These are phyloP conservation scores for Benthosema pterotum DNA, from an alignment of 2,797 vertebrate genomes.

Conservation along the genomic window DNA sequence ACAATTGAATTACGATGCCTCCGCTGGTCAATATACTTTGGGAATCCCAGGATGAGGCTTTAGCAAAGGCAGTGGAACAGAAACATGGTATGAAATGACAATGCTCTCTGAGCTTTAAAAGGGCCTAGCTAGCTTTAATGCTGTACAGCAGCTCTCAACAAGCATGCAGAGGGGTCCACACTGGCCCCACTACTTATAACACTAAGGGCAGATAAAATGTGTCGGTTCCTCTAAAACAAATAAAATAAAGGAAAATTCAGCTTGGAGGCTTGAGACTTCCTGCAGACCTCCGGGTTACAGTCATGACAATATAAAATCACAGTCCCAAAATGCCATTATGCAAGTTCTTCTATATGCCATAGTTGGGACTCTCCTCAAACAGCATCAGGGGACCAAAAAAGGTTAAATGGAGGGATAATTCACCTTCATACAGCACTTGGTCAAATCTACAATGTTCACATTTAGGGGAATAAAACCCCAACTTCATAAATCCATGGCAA, in stretches of 20 bases:
- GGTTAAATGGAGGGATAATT: background rate
- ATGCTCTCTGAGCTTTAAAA: conserved; percentile 35
- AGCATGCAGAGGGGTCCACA: conserved; percentile 44
- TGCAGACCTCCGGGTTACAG: conserved; percentile 28
- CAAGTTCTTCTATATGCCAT: conserved; percentile 16
- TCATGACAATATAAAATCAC: conserved; percentile 20
- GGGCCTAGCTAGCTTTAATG: conserved; percentile 26
- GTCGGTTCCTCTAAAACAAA: conserved; percentile 27
- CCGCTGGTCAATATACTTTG: conserved; percentile 15
- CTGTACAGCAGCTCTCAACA: conserved; percentile 40
- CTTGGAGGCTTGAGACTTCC: conserved; percentile 26
- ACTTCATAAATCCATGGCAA: background rate
- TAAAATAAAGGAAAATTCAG: conserved; percentile 21
- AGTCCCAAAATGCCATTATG: conserved; percentile 32
- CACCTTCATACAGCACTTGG: conserved; percentile 14
- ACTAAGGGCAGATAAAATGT: conserved; percentile 40
- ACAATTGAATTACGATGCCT: background rate
- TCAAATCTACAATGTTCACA: conserved; percentile 13
- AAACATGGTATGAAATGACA: conserved; percentile 22
- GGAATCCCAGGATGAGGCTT: conserved; percentile 16
- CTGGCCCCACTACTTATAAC: conserved; percentile 33
- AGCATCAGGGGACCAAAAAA: background rate
- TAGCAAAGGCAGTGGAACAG: conserved; percentile 41
- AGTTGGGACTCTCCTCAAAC: conserved; percentile 9
- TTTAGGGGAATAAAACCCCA: background rate